Conservation (phyloP, 2,113 vertebrate genomes). For the Taurulus bubalis region DNA sequence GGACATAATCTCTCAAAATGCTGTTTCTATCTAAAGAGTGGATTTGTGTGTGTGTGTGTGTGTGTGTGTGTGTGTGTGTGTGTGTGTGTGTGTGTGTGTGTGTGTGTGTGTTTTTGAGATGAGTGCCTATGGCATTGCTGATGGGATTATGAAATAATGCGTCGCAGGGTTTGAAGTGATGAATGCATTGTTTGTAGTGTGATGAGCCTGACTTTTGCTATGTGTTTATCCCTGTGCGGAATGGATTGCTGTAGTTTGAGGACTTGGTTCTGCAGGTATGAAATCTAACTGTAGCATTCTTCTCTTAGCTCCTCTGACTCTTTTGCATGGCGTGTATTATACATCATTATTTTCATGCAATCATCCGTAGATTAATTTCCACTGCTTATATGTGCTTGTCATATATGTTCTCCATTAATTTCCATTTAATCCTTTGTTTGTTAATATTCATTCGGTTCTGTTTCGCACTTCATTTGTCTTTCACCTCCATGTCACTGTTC, state of each 20-base stretch:
- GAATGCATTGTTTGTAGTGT: constrained; percentile 47
- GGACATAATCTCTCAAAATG: neutral
- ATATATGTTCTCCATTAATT: constrained; percentile 8
- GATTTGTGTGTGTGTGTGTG: neutral
- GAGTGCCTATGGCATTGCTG: neutral
- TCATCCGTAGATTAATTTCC: constrained; percentile 20
- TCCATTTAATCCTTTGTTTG: constrained; percentile 25
- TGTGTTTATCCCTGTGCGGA: constrained; percentile 70
- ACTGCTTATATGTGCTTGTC: neutral
- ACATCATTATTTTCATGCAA: constrained; percentile 23
- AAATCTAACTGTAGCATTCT: constrained; percentile 54
- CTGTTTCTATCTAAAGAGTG: neutral
- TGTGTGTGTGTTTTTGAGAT: neutral
- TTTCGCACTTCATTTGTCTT: constrained; percentile 27
- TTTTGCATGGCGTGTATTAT: constrained; percentile 58
- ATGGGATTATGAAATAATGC: neutral
- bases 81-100: neutral
- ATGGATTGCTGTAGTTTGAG: constrained; percentile 85
- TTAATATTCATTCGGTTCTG: constrained; percentile 41
- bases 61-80: neutral
- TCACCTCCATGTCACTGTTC: constrained; percentile 22
- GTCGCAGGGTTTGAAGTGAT: constrained; percentile 41
- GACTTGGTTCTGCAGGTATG: constrained; percentile 91
- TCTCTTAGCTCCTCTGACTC: constrained; percentile 42
- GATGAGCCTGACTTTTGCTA: constrained; percentile 66